phyloP scores from a whole-genome alignment of 2,797 vertebrate species.

The Cossypha dichroa region DNA sequence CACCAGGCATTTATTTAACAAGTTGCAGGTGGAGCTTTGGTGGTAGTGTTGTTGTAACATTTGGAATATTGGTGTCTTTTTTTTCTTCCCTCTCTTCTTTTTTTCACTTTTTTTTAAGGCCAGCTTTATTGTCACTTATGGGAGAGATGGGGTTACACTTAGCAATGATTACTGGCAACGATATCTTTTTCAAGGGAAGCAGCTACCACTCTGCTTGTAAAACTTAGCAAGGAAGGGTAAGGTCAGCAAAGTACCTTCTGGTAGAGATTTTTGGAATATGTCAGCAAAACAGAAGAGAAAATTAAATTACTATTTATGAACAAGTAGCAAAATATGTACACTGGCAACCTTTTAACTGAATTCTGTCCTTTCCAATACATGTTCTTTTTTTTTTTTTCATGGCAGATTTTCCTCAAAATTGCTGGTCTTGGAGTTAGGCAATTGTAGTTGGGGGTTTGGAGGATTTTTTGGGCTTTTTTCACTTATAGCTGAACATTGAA shows the following conservation, averaged over 20 bases:
- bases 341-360: slow-evolving; percentile 67
- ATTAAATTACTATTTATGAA: slow-evolving; percentile 76
- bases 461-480: background rate
- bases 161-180: background rate
- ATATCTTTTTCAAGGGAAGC: background rate
- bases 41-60: background rate
- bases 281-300: slow-evolving; percentile 72
- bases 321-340: slow-evolving; percentile 57
- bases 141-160: background rate
- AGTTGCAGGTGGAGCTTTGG: background rate
- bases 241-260: background rate
- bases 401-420: background rate
- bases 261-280: slow-evolving; percentile 33
- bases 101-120: background rate
- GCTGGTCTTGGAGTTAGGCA: background rate
- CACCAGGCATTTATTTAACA: background rate
- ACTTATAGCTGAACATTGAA: background rate
- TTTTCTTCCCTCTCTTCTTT: rapidly evolving
- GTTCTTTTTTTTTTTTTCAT: background rate
- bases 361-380: slow-evolving; percentile 43
- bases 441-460: background rate
- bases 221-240: background rate
- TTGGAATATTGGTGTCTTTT: rapidly evolving
- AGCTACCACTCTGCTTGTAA: background rate
- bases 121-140: background rate